A percentile compares a stretch with the other conserved stretches of the same genome.
These are phyloP conservation scores for Drosophila subquinaria DNA, from an alignment of 2,888 invertebrate genomes.

Conservation along the genomic window DNA sequence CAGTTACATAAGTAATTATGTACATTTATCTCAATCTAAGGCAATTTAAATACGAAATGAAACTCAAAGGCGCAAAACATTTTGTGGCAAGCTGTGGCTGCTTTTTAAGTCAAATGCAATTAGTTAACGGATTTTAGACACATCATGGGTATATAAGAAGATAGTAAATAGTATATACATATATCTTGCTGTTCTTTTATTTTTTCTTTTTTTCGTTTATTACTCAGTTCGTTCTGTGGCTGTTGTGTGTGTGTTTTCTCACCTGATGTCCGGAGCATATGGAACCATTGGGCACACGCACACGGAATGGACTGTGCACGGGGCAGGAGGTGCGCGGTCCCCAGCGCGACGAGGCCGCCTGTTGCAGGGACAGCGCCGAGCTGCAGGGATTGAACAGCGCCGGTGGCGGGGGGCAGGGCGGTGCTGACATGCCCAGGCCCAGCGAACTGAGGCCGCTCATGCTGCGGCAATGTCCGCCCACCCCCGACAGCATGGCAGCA, in stretches of 20 bases:
- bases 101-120: slow-evolving; percentile 60
- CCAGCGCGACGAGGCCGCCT: slow-evolving; percentile 84
- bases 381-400: slow-evolving; percentile 86
- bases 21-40: slow-evolving; percentile 39
- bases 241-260: slow-evolving; percentile 54
- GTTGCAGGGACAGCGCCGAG: slow-evolving; percentile 85
- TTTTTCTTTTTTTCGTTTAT: background rate
- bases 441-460: slow-evolving; percentile 84
- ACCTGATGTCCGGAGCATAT: slow-evolving; percentile 86
- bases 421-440: slow-evolving; percentile 82
- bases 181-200: background rate
- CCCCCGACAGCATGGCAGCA: slow-evolving; percentile 47
- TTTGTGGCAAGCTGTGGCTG: slow-evolving; percentile 74
- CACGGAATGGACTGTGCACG: slow-evolving; percentile 86
- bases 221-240: slow-evolving; percentile 8
- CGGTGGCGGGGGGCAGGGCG: slow-evolving; percentile 84
- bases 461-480: slow-evolving; percentile 78
- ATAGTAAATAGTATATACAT: slow-evolving; percentile 10
- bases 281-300: slow-evolving; percentile 86
- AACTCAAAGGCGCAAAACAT: slow-evolving; percentile 76
- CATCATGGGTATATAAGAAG: slow-evolving; percentile 21
- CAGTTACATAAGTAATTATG: slow-evolving; percentile 9
- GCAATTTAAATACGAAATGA: slow-evolving; percentile 60
- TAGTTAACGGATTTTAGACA: slow-evolving; percentile 76
- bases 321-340: slow-evolving; percentile 86